phyloP scores from a whole-genome alignment of 2,888 invertebrate species.

The Leptinotarsa tumamoca region DNA sequence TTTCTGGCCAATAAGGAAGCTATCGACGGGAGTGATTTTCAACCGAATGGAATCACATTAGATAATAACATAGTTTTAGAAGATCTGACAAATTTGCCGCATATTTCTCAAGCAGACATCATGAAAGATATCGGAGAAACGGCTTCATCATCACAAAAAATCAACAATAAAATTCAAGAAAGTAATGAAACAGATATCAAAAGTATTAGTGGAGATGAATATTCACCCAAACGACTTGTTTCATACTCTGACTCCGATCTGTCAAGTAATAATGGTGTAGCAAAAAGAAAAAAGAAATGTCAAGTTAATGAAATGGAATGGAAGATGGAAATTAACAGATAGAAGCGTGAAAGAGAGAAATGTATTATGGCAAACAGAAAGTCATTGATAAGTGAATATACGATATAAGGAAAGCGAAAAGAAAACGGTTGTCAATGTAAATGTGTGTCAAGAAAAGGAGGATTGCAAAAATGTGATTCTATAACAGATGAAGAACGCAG shows the following conservation, averaged over 20 bases:
- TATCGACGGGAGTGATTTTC: background rate
- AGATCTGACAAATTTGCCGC: constrained; percentile 10
- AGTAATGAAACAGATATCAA: constrained; percentile 1
- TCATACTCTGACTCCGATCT: constrained; percentile 1
- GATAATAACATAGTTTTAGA: constrained; percentile 3
- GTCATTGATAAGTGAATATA: constrained; percentile 13
- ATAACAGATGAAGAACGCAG: constrained; percentile 18
- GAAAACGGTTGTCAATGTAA: constrained; percentile 15
- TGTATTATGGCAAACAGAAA: constrained; percentile 31
- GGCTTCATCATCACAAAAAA: background rate
- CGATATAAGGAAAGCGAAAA: constrained; percentile 7
- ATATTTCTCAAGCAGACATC: background rate
- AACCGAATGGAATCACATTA: constrained; percentile 5
- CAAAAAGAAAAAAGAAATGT: constrained; percentile 26
- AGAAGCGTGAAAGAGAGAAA: constrained; percentile 30
- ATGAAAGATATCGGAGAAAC: background rate
- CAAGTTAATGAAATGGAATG: constrained; percentile 21
- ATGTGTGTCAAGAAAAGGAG: constrained; percentile 5
- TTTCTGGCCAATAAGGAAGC: background rate
- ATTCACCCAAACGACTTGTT: background rate
- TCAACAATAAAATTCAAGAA: background rate
- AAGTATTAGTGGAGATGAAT: constrained; percentile 9
- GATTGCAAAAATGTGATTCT: constrained; percentile 9
- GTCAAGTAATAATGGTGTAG: constrained; percentile 16
- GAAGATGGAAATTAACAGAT: constrained; percentile 18